A percentile compares a stretch with the other conserved stretches of the same genome.
These are phyloP conservation scores for Hyperopisus bebe DNA, from an alignment of 2,113 vertebrate genomes.

Conservation along the genomic window DNA sequence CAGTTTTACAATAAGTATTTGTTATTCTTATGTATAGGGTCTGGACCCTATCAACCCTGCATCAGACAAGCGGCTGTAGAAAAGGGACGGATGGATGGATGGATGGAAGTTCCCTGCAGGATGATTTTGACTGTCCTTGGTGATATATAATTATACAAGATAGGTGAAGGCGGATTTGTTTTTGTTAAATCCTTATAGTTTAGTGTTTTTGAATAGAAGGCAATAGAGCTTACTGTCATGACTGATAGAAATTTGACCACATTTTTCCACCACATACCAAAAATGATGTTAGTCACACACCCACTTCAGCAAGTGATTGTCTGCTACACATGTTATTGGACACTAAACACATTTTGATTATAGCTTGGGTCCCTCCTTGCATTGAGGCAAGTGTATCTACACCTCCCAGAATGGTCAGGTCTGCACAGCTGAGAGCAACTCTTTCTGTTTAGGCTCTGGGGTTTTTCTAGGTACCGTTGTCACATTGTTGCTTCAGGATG, in stretches of 20 bases:
- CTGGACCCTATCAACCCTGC: neutral
- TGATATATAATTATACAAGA: neutral
- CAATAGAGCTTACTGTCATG: neutral
- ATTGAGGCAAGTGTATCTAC: neutral
- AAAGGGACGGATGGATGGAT: neutral
- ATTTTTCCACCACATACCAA: neutral
- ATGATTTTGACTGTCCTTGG: neutral
- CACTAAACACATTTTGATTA: neutral
- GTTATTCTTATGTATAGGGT: neutral
- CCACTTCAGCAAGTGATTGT: neutral
- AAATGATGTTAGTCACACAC: neutral
- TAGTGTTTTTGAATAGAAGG: conserved; percentile 1
- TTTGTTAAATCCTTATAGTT: neutral
- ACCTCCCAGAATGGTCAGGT: neutral
- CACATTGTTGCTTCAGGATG: neutral
- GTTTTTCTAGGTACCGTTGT: neutral
- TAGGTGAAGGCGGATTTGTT: conserved; percentile 1
- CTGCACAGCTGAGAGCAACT: neutral
- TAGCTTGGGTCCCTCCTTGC: neutral
- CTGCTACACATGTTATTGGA: neutral
- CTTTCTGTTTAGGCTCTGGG: neutral
- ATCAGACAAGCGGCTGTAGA: neutral
- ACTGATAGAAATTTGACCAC: neutral
- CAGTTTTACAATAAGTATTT: conserved; percentile 37
- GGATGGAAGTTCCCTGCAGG: neutral